These are phyloP conservation scores for Tridacna crocea DNA, from an alignment of 2,888 invertebrate genomes.

Conservation along the genomic window DNA sequence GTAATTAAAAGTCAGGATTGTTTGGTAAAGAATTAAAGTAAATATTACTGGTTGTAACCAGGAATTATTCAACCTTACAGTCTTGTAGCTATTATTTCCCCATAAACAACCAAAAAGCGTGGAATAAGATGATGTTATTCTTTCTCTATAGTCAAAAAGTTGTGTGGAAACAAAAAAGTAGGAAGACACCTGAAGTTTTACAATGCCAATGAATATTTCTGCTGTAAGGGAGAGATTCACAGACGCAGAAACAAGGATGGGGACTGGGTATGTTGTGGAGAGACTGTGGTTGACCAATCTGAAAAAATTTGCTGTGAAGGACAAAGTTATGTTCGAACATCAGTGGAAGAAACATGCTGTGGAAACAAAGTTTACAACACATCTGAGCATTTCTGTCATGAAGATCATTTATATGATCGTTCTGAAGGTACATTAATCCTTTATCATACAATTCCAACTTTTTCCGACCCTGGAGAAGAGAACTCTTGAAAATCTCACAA, in stretches of 20 bases:
- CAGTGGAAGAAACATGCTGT: not conserved
- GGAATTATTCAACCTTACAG: no score
- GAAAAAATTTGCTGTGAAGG: not conserved
- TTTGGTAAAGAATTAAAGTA: no score
- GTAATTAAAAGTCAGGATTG: no score
- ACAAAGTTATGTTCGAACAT: not conserved
- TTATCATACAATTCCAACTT: no score
- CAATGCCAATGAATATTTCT: not conserved
- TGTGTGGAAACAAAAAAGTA: not conserved
- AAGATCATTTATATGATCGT: not conserved
- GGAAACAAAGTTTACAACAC: not conserved
- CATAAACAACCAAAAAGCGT: no score
- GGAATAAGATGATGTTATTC: not conserved
- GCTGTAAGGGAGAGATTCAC: not conserved
- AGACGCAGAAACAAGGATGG: not conserved
- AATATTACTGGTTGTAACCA: no score
- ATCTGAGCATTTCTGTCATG: not conserved
- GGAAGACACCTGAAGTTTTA: not conserved
- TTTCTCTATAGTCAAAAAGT: not conserved
- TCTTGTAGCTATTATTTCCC: no score
- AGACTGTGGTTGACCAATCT: not conserved
- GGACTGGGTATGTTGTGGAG: not conserved
- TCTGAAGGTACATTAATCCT: no score
- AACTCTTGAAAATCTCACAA: no score
- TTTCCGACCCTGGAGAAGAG: not conserved